Evolutionary conservation across 2,113 vertebrate species (phyloP).

Genomic region (Thamnophis sirtalis): DNA sequence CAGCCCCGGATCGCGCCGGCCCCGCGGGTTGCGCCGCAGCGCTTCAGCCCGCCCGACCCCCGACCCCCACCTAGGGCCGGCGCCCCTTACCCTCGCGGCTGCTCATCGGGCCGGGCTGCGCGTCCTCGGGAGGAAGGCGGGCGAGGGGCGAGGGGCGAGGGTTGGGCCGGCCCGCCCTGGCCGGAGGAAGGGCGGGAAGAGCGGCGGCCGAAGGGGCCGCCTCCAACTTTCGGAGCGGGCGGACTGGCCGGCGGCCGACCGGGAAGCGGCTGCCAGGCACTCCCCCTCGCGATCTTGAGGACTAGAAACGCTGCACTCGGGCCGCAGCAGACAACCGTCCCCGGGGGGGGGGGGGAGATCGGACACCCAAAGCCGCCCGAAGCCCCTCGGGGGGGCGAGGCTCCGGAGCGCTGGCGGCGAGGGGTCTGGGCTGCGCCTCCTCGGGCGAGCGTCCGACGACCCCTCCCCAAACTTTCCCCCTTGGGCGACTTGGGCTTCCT

Average conservation of each 20-base stretch:
- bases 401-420: neutral
- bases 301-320: neutral
- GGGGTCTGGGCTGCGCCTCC: neutral
- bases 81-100: neutral
- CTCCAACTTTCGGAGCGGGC: constrained; percentile 5
- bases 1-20: neutral
- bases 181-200: neutral
- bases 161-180: neutral
- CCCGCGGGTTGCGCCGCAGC: too few relatives aligned
- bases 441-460: neutral
- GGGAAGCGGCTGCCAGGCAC: neutral
- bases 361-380: neutral
- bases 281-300: neutral
- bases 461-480: neutral
- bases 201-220: neutral
- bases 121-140: neutral
- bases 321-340: neutral
- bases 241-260: neutral
- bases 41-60: neutral
- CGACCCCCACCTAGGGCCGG: too few relatives aligned
- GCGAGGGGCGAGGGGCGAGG: neutral
- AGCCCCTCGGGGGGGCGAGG: neutral
- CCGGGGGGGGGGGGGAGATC: neutral
- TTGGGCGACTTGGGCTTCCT: neutral
- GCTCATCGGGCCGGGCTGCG: neutral